Percentiles rank a stretch among this genome's conserved stretches.
Evolutionary conservation across 1,140 invertebrate species (phyloP).

Genomic region (Drosophila mayri): DNA sequence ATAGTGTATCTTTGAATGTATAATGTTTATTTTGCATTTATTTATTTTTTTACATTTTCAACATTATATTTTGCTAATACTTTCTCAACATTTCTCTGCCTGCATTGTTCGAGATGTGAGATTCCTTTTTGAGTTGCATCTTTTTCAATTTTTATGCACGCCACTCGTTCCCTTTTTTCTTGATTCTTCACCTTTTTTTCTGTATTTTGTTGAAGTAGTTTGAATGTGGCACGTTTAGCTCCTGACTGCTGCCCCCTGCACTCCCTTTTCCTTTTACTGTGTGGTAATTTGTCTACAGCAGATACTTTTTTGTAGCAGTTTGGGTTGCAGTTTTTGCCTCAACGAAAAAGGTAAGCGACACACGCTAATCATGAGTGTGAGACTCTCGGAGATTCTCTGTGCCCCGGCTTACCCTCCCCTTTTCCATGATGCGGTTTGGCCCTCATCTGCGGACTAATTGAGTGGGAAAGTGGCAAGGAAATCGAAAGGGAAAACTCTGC

Average conservation of each 20-base stretch:
- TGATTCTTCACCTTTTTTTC: slow-evolving; percentile 40
- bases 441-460: slow-evolving; percentile 55
- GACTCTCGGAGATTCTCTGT: slow-evolving; percentile 30
- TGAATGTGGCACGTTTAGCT: slow-evolving; percentile 77
- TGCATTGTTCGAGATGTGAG: slow-evolving; percentile 63
- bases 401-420: not conserved
- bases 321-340: slow-evolving; percentile 27
- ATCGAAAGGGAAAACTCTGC: slow-evolving; percentile 43
- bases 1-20: no score
- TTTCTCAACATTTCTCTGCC: not conserved
- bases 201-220: slow-evolving; percentile 63
- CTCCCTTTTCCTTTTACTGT: slow-evolving; percentile 16
- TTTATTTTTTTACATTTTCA: not conserved
- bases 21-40: no score
- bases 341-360: slow-evolving; percentile 48
- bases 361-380: slow-evolving; percentile 65
- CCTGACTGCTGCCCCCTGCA: slow-evolving; percentile 12
- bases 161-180: slow-evolving; percentile 52
- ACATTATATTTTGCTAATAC: not conserved
- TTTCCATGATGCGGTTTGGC: slow-evolving; percentile 32
- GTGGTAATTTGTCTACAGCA: slow-evolving; percentile 72
- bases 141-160: slow-evolving; percentile 78
- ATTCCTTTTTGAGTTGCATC: slow-evolving; percentile 69
- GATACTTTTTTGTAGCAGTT: slow-evolving; percentile 37
- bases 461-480: slow-evolving; percentile 52